Evolutionary conservation across 2,113 vertebrate species (phyloP), one percentile per base, ranked within the genome.

Genomic region (Salvelinus fontinalis): DNA sequence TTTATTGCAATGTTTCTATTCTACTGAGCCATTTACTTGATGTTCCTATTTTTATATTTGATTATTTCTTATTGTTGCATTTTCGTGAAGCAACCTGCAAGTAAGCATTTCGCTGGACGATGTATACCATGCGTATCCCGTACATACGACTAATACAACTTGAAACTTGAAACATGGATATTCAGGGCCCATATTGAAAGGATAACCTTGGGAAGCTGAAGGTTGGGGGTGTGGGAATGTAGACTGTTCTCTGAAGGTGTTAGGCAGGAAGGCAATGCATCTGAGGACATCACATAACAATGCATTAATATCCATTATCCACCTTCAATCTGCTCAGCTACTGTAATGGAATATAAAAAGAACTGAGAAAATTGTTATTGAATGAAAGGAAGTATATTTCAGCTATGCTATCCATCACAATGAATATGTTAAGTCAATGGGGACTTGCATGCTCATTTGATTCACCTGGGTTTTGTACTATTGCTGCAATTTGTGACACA

Each of bases 131-230:
- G 8, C 0, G 8, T 11, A 44, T 44, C 39, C 39, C 39, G 39
- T 44, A 3, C 0, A 44, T 44, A 44, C 9, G 8, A 44, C 8
- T 34, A 7, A 34, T 44, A 44, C 1, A 9, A 39, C 8, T 39
- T 44, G 8, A 11, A 11, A 44, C 9, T 44, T 44, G 39, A 44
- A 20, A 70, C 79, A 92, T 90, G 86, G 90, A 91, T 90, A 90
- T 90, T 89, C 90, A 91, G 26, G 48, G 64, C 54, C 57, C 34
- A 65, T 77, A 68, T 71, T 34, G 1, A 70, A 74, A 62, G 75
- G 73, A 79, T 66, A 68, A 66, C 71, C 31, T 68, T 68, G 20
- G 68, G 49, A 57, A 8, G 69, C 57, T 85, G 81, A 84, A 86
- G 91, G 88, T 85, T 78, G 74, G 73, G 79, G 79, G 74, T 70